Base-by-base conservation (phyloP, 2,888 invertebrate species). In the Gryllus longicercus region DNA sequence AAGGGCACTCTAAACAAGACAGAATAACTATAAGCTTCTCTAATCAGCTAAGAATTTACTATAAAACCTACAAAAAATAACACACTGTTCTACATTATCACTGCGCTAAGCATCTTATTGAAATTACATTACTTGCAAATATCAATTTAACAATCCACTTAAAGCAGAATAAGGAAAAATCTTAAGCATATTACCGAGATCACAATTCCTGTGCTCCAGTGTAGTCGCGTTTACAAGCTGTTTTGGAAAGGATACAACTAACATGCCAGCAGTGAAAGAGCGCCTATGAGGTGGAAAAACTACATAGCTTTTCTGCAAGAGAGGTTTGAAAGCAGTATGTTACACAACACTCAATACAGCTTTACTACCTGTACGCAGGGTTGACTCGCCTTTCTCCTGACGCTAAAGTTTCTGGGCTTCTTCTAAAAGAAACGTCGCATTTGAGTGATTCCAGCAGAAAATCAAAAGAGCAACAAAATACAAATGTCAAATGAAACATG, bases 371-470 rank as follows among this genome's bases (percentile, higher is more conserved):
- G 90, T 85, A 89, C 88, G 87, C 89, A 89, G 85, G 88, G 89
- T 85, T 88, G 88, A 85, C 87, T 88, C 86, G 87, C 85, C 87
- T 88, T 89, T 87, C 87, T 88, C 87, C 89, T 88, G 86, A 90
- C 87, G 87, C 90, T 90, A 88, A 90, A 87, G 86, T 88, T 88
- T 87, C 89, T 87, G 87, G 88, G 87, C 85, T 88, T 89, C 86
- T 89, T 90, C 89, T 90, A 90, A 86, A 90, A 90, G 86, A 88
- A 85, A 86, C 85, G 80, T 75, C 74, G 79, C 25, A 79, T 38
- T 63, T 18, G 63, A 63, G 63, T 63, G 63, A 63, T 63, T 63
- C 63, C 63, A 63, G 63, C 63, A 63, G 38, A 63, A 63, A 63
- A 63, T 63, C 63, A 63, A 63, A 63, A 63, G 16, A 63, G 63